A percentile compares a stretch with the other conserved stretches of the same genome.
Evolutionary conservation across 2,888 invertebrate species (phyloP).

Genomic region (Agonum fuliginosum): DNA sequence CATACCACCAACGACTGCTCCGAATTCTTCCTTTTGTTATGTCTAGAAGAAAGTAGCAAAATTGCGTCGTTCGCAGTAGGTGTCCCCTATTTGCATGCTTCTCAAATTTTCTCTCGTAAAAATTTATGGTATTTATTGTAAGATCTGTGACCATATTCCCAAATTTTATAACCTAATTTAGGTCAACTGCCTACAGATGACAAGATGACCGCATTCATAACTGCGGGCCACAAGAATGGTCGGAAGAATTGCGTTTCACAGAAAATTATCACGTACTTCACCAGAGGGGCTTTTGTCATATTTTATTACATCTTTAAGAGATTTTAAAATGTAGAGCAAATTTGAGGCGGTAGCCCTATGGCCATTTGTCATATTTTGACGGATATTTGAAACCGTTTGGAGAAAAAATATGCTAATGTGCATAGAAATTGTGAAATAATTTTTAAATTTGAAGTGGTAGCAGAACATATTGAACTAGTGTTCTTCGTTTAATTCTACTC

Average conservation of each 20-base stretch:
- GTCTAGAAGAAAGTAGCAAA: constrained; percentile 20
- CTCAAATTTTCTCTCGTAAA: neutral
- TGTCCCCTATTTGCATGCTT: constrained; percentile 17
- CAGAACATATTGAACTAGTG: too few relatives aligned
- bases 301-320: too few relatives aligned
- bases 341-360: neutral
- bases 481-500: too few relatives aligned
- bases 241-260: neutral
- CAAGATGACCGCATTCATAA: neutral
- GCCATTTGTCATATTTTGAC: constrained; percentile 25
- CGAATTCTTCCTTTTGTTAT: constrained; percentile 29
- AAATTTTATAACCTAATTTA: constrained; percentile 37
- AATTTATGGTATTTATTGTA: constrained; percentile 37
- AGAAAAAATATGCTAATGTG: too few relatives aligned
- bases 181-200: constrained; percentile 22
- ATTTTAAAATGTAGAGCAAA: too few relatives aligned
- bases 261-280: neutral
- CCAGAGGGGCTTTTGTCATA: too few relatives aligned
- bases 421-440: too few relatives aligned
- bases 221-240: constrained; percentile 1
- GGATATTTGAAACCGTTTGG: neutral
- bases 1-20: constrained; percentile 30
- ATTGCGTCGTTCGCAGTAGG: constrained; percentile 20
- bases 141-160: constrained; percentile 4
- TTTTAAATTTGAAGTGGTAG: too few relatives aligned